phyloP scores from a whole-genome alignment of 2,113 vertebrate species.

The Clarias macrocephalus region DNA sequence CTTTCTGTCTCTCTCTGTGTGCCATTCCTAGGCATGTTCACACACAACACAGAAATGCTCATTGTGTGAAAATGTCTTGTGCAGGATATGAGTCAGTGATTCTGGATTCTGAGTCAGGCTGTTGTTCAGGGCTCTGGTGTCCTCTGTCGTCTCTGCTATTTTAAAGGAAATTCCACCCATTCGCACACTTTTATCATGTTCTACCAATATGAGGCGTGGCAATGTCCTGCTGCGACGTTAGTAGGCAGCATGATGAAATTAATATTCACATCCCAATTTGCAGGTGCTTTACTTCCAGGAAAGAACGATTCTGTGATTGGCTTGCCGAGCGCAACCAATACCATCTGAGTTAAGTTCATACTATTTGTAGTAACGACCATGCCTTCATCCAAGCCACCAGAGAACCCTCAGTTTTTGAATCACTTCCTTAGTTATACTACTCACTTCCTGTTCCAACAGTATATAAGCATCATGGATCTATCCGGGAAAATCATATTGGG shows the following conservation, averaged over 20 bases:
- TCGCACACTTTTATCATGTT: background rate
- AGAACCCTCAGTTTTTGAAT: background rate
- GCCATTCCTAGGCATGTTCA: background rate
- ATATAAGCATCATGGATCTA: background rate
- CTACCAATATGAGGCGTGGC: background rate
- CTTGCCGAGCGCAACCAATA: background rate
- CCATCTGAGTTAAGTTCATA: background rate
- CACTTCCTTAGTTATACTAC: background rate
- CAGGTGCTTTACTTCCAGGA: background rate
- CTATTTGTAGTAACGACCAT: background rate
- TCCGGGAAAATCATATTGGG: too few relatives aligned
- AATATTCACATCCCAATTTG: background rate
- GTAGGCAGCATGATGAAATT: background rate
- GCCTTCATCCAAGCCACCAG: background rate
- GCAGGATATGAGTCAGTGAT: slow-evolving; percentile 36
- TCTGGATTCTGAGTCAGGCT: slow-evolving; percentile 26
- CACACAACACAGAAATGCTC: slow-evolving; percentile 19
- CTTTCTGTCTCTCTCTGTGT: background rate
- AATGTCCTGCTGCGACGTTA: background rate
- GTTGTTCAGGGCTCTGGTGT: slow-evolving; percentile 14
- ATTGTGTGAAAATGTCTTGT: slow-evolving; percentile 22
- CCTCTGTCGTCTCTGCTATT: background rate
- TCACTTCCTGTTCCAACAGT: background rate
- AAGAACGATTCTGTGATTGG: background rate
- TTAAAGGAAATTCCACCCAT: slow-evolving; percentile 8